phyloP scores from a whole-genome alignment of 2,797 vertebrate genomes.

The Gadopsis bispinosus region DNA sequence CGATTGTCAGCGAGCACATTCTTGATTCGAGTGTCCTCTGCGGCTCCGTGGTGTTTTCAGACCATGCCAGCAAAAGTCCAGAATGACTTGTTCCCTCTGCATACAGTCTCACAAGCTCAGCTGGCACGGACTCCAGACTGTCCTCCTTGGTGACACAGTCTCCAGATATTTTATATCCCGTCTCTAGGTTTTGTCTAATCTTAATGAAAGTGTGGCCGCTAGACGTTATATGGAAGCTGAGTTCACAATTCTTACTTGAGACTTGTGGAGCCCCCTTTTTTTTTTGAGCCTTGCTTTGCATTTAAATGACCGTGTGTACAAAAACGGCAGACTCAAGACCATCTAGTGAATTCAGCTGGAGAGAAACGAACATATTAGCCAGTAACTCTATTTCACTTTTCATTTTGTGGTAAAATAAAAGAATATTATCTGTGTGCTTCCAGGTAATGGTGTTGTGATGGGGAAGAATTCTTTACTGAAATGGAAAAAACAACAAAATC shows the following conservation, averaged over 20 bases:
- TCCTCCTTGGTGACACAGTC: neutral
- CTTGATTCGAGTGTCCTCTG: constrained; percentile 39
- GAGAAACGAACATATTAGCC: constrained; percentile 9
- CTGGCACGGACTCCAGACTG: constrained; percentile 12
- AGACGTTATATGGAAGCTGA: constrained; percentile 10
- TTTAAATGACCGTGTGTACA: constrained; percentile 16
- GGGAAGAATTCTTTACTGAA: constrained; percentile 12
- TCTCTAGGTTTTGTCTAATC: neutral
- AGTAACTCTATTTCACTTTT: neutral
- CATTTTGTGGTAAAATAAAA: constrained; percentile 17
- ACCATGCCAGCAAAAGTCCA: constrained; percentile 33
- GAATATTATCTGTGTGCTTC: constrained; percentile 30
- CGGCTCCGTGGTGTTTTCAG: constrained; percentile 38
- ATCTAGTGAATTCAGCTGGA: constrained; percentile 19
- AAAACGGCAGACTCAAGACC: constrained; percentile 10
- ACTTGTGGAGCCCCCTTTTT: neutral
- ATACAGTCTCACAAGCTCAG: constrained; percentile 16
- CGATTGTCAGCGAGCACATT: constrained; percentile 50
- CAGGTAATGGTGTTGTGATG: constrained; percentile 1
- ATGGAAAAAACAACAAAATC: constrained; percentile 2
- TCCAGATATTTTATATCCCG: constrained; percentile 1
- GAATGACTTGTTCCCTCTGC: constrained; percentile 42
- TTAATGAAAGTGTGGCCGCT: neutral
- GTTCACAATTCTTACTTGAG: constrained; percentile 19
- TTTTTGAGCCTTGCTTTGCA: constrained; percentile 6